phyloP scores from a whole-genome alignment of 2,888 invertebrate species.

The Dione juno region DNA sequence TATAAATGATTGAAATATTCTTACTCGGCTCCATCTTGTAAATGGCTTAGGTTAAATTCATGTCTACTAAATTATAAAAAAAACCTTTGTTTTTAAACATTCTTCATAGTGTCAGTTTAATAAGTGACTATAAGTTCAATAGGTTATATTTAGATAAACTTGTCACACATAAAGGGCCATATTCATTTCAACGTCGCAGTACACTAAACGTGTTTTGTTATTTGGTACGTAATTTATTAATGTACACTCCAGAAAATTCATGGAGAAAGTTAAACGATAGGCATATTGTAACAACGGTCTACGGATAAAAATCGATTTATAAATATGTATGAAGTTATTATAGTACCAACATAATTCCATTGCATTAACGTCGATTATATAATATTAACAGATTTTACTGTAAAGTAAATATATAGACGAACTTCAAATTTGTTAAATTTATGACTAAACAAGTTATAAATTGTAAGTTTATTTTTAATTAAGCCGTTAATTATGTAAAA shows the following conservation, averaged over 20 bases:
- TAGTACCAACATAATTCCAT: background rate
- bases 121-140: slow-evolving; percentile 23
- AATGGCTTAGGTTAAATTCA: background rate
- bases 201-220: slow-evolving; percentile 9
- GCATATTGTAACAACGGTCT: slow-evolving; percentile 12
- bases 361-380: background rate
- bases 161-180: slow-evolving; percentile 12
- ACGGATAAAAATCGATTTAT: background rate
- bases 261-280: slow-evolving; percentile 25
- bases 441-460: background rate
- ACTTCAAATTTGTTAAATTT: background rate
- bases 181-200: slow-evolving; percentile 14
- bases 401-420: background rate
- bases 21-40: background rate
- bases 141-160: slow-evolving; percentile 16
- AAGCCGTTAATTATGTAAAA: background rate
- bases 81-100: background rate
- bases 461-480: background rate
- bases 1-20: background rate
- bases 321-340: slow-evolving; percentile 20
- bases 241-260: slow-evolving; percentile 13
- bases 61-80: background rate
- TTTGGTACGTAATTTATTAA: slow-evolving; percentile 17
- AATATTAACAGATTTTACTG: background rate
- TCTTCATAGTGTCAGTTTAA: slow-evolving; percentile 7